Evolutionary conservation across 2,113 vertebrate species (phyloP).

Genomic region (Stegastes partitus): DNA sequence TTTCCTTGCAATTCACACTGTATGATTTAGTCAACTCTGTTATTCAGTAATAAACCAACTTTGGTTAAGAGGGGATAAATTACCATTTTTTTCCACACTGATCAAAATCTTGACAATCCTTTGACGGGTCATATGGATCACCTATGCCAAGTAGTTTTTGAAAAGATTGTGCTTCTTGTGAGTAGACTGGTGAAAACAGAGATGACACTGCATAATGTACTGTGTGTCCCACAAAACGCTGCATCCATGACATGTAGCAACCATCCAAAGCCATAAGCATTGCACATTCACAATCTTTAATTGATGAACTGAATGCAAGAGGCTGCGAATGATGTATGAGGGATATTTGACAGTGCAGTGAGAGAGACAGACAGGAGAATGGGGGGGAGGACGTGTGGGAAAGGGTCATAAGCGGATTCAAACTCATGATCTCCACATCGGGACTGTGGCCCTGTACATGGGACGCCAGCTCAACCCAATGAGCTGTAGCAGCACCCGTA

Average conservation of each 20-base stretch:
- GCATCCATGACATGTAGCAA: neutral
- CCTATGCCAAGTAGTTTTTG: neutral
- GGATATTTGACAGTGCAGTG: no score
- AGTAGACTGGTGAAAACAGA: neutral
- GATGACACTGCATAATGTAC: neutral
- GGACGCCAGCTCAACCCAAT: no score
- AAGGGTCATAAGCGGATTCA: no score
- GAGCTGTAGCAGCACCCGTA: no score
- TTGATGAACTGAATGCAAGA: conserved; percentile 13
- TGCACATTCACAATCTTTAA: neutral
- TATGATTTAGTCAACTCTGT: neutral
- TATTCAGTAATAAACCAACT: neutral
- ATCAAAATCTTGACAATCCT: no score
- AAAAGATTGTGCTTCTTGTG: neutral
- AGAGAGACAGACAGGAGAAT: no score
- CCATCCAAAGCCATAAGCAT: neutral
- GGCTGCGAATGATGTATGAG: conserved; percentile 4
- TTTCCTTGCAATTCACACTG: no score
- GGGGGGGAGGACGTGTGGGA: no score
- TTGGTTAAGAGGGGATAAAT: conserved; percentile 3
- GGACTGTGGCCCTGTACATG: no score
- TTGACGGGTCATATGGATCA: neutral
- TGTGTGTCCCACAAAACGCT: neutral
- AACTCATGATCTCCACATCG: no score
- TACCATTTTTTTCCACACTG: neutral